A percentile compares a stretch with the other conserved stretches of the same genome.
These are phyloP conservation scores for Plebejus anna DNA, from an alignment of 2,888 invertebrate species.

Conservation along the genomic window DNA sequence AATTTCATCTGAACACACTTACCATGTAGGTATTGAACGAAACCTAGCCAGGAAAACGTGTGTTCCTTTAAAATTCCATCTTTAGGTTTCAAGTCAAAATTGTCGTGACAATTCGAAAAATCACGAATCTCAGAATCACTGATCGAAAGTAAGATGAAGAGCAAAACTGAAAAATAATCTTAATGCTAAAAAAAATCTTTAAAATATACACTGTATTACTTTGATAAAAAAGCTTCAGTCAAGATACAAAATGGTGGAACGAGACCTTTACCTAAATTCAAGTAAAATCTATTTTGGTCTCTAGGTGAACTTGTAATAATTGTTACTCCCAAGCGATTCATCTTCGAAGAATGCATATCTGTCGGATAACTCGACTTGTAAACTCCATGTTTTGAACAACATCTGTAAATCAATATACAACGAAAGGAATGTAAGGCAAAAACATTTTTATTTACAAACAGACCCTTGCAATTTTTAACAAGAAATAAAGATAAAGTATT, in stretches of 20 bases:
- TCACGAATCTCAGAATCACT: conserved; percentile 41
- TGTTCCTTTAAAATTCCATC: conserved; percentile 61
- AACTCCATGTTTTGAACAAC: background rate
- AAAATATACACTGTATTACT: too few species aligned
- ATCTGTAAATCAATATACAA: background rate
- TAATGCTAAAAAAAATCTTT: background rate
- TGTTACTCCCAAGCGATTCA: background rate
- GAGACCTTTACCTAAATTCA: background rate
- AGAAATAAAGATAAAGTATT: too few species aligned
- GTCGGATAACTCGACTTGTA: background rate
- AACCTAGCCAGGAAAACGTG: conserved; percentile 64
- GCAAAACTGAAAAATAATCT: background rate
- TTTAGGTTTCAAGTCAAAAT: conserved; percentile 56
- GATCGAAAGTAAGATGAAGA: background rate
- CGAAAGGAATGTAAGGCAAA: background rate
- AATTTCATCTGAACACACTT: conserved; percentile 31
- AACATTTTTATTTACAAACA: background rate
- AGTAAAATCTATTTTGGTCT: background rate
- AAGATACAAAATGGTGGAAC: background rate
- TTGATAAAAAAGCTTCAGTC: too few species aligned
- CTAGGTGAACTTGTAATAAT: background rate
- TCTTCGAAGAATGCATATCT: background rate
- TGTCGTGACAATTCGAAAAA: conserved; percentile 59
- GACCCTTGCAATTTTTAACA: background rate
- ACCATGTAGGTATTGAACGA: conserved; percentile 65